Evolutionary conservation across 2,113 vertebrate species (phyloP), one percentile per base, ranked within the genome.

Genomic region (Dolichotis patagonum): DNA sequence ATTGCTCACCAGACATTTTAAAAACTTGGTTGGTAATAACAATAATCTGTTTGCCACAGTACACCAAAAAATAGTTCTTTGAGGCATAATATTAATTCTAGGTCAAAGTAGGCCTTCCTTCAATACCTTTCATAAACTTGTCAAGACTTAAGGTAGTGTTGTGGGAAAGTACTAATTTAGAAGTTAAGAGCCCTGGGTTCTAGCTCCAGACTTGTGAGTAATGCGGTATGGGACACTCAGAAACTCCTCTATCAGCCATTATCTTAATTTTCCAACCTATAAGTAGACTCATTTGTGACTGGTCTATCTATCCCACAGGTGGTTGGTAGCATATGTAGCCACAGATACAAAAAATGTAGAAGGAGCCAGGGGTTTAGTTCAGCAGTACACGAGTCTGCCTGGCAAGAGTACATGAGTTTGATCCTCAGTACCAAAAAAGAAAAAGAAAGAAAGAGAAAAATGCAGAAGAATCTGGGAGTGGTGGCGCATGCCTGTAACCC

Each of bases 271-370:
- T 81, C 69, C 75, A 52, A 54, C 58, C 58, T 63, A 56, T 56
- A 54, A 90, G 75, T 67, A 71, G 46, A 92, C 71, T n/a, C 19
- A 71, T 14, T 94, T 46, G 41, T 46, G 12, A 60, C 35, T 81
- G 12, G 32, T 91, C 88, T 86, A 54, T 77, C n/a, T 43, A 8
- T 91, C 58, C 67, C 52, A 32, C 0, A 26, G 30, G 54, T 24
- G 9, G 5, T 11, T 87, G 52, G 91, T 78, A 96, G 11, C 86
- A 91, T 41, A 77, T 35, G 26, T 5, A 75, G 20, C 80, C 83
- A 28, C 8, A 30, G 78, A 69, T 49, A 71, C 24, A 85, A 52
- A 52, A 97, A 91, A 91, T 65, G 22, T 28, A 85, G 85, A 93
- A 32, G 65, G 7, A 11, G 49, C 49, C 49, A 52, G 49, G 49